Conservation (phyloP, 2,888 invertebrate species). For the Macrophya annulata region DNA sequence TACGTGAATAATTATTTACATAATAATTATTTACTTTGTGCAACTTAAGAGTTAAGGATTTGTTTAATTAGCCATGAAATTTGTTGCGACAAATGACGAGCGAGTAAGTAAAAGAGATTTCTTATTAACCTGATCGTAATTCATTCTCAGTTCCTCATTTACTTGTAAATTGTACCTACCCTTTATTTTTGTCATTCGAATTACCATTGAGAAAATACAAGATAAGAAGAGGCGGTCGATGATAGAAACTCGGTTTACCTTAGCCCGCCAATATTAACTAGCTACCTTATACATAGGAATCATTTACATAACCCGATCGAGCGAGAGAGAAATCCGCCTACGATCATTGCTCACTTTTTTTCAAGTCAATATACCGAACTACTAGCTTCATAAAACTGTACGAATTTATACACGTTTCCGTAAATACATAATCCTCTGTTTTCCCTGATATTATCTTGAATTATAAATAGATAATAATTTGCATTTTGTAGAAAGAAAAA, state of each 20-base stretch:
- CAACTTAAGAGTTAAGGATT: background rate
- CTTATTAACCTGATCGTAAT: background rate
- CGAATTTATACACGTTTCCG: conserved; percentile 3
- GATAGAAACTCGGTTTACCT: background rate
- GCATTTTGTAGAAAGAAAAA: background rate
- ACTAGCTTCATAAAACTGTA: background rate
- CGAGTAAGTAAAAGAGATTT: background rate
- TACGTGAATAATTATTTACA: conserved; percentile 36
- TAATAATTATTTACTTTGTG: conserved; percentile 29
- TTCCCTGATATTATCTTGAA: background rate
- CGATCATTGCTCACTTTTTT: conserved; percentile 62
- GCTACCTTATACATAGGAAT: conserved; percentile 62
- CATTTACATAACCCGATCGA: conserved; percentile 72
- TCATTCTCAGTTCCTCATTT: conserved; percentile 15
- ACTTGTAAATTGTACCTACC: too few species aligned
- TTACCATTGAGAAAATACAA: background rate
- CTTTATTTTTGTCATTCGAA: background rate
- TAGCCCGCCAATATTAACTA: background rate
- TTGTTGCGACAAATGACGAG: conserved; percentile 37
- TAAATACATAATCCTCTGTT: background rate
- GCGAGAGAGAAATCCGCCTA: conserved; percentile 65
- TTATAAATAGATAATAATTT: background rate
- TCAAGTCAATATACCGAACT: background rate
- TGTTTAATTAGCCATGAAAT: conserved; percentile 43
- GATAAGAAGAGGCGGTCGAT: background rate